phyloP scores from a whole-genome alignment of 2,797 vertebrate species.

The Varecia variegata region DNA sequence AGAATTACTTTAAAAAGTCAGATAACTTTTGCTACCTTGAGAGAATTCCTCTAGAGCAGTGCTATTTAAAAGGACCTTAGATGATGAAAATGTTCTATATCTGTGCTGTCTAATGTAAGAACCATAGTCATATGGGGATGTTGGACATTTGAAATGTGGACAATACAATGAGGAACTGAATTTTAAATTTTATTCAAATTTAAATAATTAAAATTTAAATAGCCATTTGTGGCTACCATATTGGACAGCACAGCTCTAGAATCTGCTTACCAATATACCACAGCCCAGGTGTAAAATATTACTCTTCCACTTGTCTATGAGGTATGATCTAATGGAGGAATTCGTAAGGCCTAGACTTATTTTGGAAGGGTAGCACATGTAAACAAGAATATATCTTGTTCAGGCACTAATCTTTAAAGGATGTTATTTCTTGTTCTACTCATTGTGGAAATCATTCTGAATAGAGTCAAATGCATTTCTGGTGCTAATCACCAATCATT shows the following conservation, averaged over 20 bases:
- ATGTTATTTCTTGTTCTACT: not conserved
- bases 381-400: not conserved
- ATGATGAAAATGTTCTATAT: not conserved
- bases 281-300: not conserved
- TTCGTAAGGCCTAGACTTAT: not conserved
- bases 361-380: not conserved
- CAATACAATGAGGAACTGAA: not conserved
- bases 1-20: not conserved
- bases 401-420: not conserved
- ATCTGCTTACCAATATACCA: not conserved
- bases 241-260: not conserved
- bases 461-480: not conserved
- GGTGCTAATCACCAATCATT: not conserved
- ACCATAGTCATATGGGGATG: not conserved
- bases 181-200: constrained; percentile 12
- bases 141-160: not conserved
- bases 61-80: not conserved
- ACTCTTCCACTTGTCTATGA: not conserved
- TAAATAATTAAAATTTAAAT: not conserved
- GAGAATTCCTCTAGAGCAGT: not conserved
- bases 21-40: not conserved
- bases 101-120: not conserved
- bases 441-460: not conserved
- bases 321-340: not conserved
- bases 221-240: not conserved